Evolutionary conservation across 2,797 vertebrate species (phyloP).

Genomic region (Malurus leucopterus): DNA sequence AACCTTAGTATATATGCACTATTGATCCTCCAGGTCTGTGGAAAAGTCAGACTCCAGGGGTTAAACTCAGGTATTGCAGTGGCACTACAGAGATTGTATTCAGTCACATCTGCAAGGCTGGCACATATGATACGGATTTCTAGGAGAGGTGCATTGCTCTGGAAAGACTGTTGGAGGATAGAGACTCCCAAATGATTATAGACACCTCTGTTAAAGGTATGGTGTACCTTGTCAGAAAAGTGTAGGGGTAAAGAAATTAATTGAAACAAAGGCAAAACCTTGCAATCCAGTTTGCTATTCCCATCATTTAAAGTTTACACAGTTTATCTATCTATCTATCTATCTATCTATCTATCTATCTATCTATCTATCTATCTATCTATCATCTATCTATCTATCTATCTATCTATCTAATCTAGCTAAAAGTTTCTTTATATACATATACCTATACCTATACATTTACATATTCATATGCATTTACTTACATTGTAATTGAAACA

Average conservation of each 20-base stretch:
- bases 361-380: not conserved
- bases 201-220: not conserved
- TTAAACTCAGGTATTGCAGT: not conserved
- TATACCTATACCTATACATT: too few species aligned
- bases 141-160: not conserved
- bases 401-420: too few species aligned
- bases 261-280: not conserved
- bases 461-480: accelerated
- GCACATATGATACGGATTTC: not conserved
- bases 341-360: too few species aligned
- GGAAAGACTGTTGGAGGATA: not conserved
- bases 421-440: not conserved
- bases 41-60: not conserved
- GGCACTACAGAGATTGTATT: not conserved
- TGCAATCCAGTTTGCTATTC: not conserved
- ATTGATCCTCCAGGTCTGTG: not conserved
- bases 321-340: not conserved
- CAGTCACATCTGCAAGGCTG: not conserved
- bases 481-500: not conserved
- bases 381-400: not conserved
- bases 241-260: not conserved
- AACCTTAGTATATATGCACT: not conserved
- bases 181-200: not conserved
- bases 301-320: not conserved
- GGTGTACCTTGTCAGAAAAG: not conserved